Conservation (phyloP, 2,113 vertebrate genomes). For the Tenrec ecaudatus region DNA sequence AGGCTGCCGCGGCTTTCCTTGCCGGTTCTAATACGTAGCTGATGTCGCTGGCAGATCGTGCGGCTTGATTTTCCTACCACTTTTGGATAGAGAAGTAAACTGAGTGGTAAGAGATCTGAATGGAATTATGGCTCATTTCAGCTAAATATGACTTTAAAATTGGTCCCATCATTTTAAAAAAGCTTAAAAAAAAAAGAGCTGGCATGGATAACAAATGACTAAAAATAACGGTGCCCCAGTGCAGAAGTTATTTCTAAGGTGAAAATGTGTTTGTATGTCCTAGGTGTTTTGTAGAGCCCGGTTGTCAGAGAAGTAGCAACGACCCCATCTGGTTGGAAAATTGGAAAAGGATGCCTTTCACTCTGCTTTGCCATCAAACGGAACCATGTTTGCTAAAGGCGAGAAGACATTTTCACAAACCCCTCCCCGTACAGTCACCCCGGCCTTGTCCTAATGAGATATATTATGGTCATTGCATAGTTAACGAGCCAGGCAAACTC, state of each 20-base stretch:
- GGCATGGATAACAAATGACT: conserved; percentile 24
- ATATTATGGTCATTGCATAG: conserved; percentile 50
- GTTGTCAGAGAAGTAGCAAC: conserved; percentile 22
- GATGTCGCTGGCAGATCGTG: conserved; percentile 13
- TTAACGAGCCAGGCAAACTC: conserved; percentile 38
- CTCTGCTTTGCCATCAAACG: neutral
- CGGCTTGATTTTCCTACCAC: conserved; percentile 30
- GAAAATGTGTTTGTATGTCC: conserved; percentile 13
- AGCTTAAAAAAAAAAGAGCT: neutral
- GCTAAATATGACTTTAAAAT: conserved; percentile 7
- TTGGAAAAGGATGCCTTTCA: neutral
- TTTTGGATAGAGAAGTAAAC: conserved; percentile 50
- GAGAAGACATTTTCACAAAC: conserved; percentile 39
- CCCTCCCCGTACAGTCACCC: neutral
- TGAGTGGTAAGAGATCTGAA: conserved; percentile 20
- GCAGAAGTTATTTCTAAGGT: conserved; percentile 1
- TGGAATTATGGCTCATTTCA: conserved; percentile 47
- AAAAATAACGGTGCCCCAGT: conserved; percentile 52
- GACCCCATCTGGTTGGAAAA: neutral
- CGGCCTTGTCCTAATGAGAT: conserved; percentile 37
- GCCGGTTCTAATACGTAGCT: neutral
- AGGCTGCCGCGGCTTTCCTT: neutral
- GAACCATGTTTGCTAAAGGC: neutral
- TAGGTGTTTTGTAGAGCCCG: conserved; percentile 34
- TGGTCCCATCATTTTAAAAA: conserved; percentile 35